Evolutionary conservation across 2,888 invertebrate genomes (phyloP).

Genomic region (Athetis lepigone): DNA sequence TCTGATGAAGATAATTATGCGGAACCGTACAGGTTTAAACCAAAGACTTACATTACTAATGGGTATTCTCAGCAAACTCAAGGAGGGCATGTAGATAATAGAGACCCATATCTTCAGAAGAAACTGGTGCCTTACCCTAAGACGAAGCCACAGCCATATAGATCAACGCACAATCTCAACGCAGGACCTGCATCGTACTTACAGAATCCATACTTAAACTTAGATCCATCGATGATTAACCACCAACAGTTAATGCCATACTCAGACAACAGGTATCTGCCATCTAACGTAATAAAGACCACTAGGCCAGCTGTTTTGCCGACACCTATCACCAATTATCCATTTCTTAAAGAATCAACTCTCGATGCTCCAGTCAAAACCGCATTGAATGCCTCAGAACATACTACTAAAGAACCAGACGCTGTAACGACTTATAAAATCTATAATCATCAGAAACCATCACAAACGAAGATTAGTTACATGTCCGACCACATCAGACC

Average conservation of each 20-base stretch:
- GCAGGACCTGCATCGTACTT: conserved; percentile 68
- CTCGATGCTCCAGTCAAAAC: conserved; percentile 67
- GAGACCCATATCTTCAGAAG: conserved; percentile 75
- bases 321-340: conserved; percentile 69
- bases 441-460: conserved; percentile 70
- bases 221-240: conserved; percentile 59
- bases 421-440: conserved; percentile 68
- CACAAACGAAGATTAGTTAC: conserved; percentile 76
- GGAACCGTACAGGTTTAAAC: conserved; percentile 71
- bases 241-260: conserved; percentile 65
- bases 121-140: conserved; percentile 75
- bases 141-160: conserved; percentile 70
- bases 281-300: conserved; percentile 75
- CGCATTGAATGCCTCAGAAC: conserved; percentile 69
- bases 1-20: conserved; percentile 78
- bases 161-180: conserved; percentile 75
- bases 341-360: conserved; percentile 69
- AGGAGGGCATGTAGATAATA: conserved; percentile 71
- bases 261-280: conserved; percentile 71
- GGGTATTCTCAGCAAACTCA: conserved; percentile 74
- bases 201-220: conserved; percentile 74
- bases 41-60: conserved; percentile 66
- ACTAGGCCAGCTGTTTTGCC: conserved; percentile 81
- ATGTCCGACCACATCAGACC: conserved; percentile 82
- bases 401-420: conserved; percentile 74